Conservation (phyloP, 2,797 vertebrate genomes). For the Sebastolobus altivelis region DNA sequence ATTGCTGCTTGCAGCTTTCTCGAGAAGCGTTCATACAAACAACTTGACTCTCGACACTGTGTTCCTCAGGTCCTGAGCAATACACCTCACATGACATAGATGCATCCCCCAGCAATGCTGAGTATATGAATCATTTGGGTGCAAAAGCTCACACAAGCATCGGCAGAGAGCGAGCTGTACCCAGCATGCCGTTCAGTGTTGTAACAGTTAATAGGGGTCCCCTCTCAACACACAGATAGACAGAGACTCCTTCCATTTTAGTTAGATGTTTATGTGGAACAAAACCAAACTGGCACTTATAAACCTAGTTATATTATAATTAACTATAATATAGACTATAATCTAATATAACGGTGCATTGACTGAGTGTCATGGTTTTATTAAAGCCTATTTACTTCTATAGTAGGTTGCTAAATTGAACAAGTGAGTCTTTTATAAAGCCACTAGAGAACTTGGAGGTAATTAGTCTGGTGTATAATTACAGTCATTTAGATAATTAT, state of each 20-base stretch:
- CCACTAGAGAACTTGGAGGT: not conserved
- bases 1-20: too few relatives aligned
- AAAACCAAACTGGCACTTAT: not conserved
- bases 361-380: not conserved
- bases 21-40: too few relatives aligned
- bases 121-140: not conserved
- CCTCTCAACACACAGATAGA: not conserved
- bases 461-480: not conserved
- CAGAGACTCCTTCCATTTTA: not conserved
- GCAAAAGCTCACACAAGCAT: not conserved
- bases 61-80: not conserved
- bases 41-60: not conserved
- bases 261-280: not conserved
- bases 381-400: not conserved
- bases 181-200: not conserved
- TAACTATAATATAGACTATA: not conserved
- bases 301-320: not conserved
- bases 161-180: not conserved
- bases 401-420: not conserved
- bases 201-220: not conserved
- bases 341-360: not conserved
- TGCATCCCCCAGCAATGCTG: too few relatives aligned
- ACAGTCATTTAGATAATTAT: constrained; percentile 21
- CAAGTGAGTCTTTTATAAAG: not conserved
- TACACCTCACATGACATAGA: not conserved